These are phyloP conservation scores for Neotragus pygmaeus DNA, from an alignment of 2,113 vertebrate genomes.

Conservation along the genomic window DNA sequence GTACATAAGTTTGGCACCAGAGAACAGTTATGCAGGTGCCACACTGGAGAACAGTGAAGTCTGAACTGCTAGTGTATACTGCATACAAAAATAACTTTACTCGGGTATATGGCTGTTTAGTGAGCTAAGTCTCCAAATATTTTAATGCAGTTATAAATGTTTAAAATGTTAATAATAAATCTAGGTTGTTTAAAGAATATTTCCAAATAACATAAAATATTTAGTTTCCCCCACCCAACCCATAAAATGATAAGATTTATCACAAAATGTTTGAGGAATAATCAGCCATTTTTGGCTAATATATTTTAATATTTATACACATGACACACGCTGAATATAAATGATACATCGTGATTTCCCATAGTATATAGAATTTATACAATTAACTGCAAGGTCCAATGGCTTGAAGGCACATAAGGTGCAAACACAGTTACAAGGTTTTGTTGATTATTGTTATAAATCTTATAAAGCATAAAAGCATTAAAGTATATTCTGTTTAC, in stretches of 20 bases:
- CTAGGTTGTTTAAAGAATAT: constrained; percentile 83
- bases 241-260: constrained; percentile 85
- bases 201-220: constrained; percentile 87
- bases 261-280: constrained; percentile 83
- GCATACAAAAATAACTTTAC: constrained; percentile 65
- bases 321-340: constrained; percentile 84
- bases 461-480: constrained; percentile 79
- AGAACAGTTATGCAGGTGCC: rapidly evolving
- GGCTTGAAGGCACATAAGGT: constrained; percentile 82
- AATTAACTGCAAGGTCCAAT: constrained; percentile 82
- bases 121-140: constrained; percentile 71
- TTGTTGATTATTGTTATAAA: constrained; percentile 84
- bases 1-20: neutral
- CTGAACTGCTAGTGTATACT: neutral
- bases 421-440: constrained; percentile 75
- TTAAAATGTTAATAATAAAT: constrained; percentile 85
- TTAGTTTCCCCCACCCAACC: constrained; percentile 72
- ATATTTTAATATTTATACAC: constrained; percentile 89
- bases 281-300: constrained; percentile 83
- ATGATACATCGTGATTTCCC: constrained; percentile 82
- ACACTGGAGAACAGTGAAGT: neutral
- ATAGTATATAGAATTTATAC: constrained; percentile 83
- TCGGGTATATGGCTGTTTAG: constrained; percentile 58
- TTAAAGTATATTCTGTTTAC: constrained; percentile 80
- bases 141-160: constrained; percentile 80